Conservation (phyloP, 1,140 invertebrate genomes). For the Neodiprion pinetum region DNA sequence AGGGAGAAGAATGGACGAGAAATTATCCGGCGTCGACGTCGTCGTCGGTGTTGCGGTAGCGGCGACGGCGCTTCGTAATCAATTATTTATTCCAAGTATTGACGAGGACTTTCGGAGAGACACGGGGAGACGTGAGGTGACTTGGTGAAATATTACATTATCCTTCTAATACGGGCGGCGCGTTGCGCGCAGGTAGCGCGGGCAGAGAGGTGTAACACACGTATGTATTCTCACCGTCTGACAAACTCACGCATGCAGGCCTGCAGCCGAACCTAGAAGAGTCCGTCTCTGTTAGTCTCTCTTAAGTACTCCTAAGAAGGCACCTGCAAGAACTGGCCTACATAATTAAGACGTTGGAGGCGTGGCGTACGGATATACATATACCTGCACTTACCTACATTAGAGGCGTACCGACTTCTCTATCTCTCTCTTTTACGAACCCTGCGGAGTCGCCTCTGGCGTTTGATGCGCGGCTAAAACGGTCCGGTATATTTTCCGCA, state of each 20-base stretch:
- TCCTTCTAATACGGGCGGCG: neutral
- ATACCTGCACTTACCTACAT: too few relatives aligned
- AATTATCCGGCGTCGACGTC: neutral
- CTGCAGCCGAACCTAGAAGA: neutral
- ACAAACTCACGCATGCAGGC: too few relatives aligned
- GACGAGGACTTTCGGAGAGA: slow-evolving; percentile 12
- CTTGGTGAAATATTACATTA: slow-evolving; percentile 42
- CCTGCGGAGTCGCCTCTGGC: too few relatives aligned
- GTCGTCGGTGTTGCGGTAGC: neutral
- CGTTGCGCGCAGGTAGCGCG: too few relatives aligned
- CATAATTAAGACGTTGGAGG: slow-evolving; percentile 23
- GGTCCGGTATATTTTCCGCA: too few relatives aligned
- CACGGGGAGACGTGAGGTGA: slow-evolving; percentile 46
- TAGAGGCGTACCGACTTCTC: too few relatives aligned
- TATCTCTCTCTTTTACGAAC: too few relatives aligned
- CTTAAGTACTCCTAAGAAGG: slow-evolving; percentile 38
- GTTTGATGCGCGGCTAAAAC: too few relatives aligned
- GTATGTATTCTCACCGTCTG: too few relatives aligned
- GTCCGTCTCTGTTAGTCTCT: slow-evolving; percentile 7
- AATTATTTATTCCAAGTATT: slow-evolving; percentile 13
- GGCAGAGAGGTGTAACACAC: too few relatives aligned
- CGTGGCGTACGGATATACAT: neutral
- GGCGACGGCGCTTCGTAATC: neutral
- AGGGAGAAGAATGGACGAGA: too few relatives aligned
- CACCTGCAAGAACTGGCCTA: slow-evolving; percentile 27